These are phyloP conservation scores for Centropus bengalensis DNA, from an alignment of 2,113 vertebrate genomes.

Conservation along the genomic window DNA sequence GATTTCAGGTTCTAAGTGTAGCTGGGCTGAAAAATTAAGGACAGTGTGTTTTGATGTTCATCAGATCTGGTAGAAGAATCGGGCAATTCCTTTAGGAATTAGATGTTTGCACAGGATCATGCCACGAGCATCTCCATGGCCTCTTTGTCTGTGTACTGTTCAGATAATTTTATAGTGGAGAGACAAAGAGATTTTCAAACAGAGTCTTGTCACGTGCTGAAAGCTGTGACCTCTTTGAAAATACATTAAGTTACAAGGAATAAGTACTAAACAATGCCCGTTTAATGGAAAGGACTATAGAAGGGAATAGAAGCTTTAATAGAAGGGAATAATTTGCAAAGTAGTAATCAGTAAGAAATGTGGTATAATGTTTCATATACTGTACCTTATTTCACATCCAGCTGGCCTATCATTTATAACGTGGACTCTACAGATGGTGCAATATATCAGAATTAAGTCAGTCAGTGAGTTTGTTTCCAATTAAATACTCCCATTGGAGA, in stretches of 20 bases:
- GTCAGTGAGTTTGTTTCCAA: constrained; percentile 55
- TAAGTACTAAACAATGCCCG: not conserved
- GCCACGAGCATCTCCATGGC: not conserved
- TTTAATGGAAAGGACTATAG: constrained; percentile 12
- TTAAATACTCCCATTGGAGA: constrained; percentile 51
- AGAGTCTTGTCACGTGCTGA: not conserved
- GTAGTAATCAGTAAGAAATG: not conserved
- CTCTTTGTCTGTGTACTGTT: not conserved
- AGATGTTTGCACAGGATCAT: not conserved
- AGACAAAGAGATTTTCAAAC: not conserved
- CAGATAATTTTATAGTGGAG: not conserved
- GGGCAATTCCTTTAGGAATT: not conserved
- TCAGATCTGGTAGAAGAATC: not conserved
- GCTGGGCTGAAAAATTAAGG: not conserved
- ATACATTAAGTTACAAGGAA: not conserved
- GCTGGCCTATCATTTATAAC: constrained; percentile 63
- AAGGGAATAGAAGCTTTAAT: constrained; percentile 18
- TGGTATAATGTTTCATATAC: not conserved
- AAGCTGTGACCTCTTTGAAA: not conserved
- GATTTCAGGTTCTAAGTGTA: not conserved
- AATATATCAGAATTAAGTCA: constrained; percentile 66
- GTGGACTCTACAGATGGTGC: constrained; percentile 53
- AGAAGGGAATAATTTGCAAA: not conserved
- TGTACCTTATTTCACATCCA: constrained; percentile 24
- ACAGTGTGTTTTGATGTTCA: not conserved